A percentile compares a stretch with the other conserved stretches of the same genome.
These are phyloP conservation scores for Malurus elegans DNA, from an alignment of 2,113 vertebrate species.

Conservation along the genomic window DNA sequence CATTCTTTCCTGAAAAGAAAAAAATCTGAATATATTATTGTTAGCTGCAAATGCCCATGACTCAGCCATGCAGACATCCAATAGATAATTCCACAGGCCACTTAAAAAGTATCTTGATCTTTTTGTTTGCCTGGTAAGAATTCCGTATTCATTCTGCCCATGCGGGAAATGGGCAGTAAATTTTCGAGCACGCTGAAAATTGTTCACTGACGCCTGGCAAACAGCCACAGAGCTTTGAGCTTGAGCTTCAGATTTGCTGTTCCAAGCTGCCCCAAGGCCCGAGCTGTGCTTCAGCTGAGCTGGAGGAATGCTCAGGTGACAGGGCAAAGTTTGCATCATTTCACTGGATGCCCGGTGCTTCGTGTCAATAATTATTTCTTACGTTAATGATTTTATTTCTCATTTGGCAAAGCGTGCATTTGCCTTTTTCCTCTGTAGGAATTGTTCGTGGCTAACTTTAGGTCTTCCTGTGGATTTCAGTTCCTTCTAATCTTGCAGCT, in stretches of 20 bases:
- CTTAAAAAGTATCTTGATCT: constrained; percentile 64
- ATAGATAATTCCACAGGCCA: constrained; percentile 42
- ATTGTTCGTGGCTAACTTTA: not conserved
- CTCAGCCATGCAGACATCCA: constrained; percentile 60
- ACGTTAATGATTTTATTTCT: not conserved
- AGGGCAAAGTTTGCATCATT: not conserved
- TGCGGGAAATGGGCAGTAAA: constrained; percentile 30
- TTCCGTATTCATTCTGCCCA: constrained; percentile 26
- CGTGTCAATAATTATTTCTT: not conserved
- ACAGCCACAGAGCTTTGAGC: not conserved
- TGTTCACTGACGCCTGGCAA: not conserved
- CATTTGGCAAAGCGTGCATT: not conserved
- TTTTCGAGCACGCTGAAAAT: not conserved
- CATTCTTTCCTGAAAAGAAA: constrained; percentile 59
- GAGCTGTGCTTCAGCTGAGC: not conserved
- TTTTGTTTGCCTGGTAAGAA: constrained; percentile 59
- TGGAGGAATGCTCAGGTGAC: not conserved
- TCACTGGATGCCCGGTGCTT: not conserved
- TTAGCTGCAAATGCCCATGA: constrained; percentile 44
- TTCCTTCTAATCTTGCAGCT: not conserved
- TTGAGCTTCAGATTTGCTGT: not conserved
- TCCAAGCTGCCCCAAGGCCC: not conserved
- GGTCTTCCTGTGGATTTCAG: not conserved
- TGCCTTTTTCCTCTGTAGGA: not conserved
- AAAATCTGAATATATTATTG: constrained; percentile 68